phyloP scores from a whole-genome alignment of 2,797 vertebrate species.

The Paguma larvata region DNA sequence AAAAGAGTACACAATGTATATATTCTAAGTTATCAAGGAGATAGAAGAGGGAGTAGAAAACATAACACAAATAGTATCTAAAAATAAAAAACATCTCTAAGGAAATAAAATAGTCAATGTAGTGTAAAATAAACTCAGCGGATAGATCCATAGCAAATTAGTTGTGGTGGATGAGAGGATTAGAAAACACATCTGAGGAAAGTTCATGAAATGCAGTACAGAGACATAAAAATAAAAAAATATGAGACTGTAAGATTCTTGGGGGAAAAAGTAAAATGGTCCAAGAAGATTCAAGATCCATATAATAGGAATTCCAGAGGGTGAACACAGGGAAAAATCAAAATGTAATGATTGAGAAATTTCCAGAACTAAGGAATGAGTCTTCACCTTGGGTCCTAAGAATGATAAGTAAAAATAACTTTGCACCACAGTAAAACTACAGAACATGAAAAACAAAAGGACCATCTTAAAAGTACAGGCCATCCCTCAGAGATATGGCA shows the following conservation, averaged over 20 bases:
- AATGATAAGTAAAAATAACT: neutral
- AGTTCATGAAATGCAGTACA: neutral
- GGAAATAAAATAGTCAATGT: neutral
- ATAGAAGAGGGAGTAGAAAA: neutral
- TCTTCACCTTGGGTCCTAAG: neutral
- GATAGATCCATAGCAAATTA: neutral
- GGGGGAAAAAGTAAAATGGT: neutral
- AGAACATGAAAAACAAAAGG: neutral
- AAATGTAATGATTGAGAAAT: neutral
- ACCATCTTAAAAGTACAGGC: neutral
- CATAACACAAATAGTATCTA: constrained; percentile 9
- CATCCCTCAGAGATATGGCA: neutral
- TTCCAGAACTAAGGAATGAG: neutral
- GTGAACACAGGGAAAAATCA: neutral
- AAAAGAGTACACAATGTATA: neutral
- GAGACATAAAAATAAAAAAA: neutral
- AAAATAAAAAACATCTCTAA: constrained; percentile 32
- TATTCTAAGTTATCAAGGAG: neutral
- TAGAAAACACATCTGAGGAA: neutral
- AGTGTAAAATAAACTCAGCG: neutral
- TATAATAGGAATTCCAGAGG: neutral
- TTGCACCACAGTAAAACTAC: neutral
- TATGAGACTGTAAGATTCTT: neutral
- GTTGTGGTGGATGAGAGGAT: neutral
- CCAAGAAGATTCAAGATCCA: neutral